phyloP scores from a whole-genome alignment of 2,888 invertebrate species.

The Julus scanicus region DNA sequence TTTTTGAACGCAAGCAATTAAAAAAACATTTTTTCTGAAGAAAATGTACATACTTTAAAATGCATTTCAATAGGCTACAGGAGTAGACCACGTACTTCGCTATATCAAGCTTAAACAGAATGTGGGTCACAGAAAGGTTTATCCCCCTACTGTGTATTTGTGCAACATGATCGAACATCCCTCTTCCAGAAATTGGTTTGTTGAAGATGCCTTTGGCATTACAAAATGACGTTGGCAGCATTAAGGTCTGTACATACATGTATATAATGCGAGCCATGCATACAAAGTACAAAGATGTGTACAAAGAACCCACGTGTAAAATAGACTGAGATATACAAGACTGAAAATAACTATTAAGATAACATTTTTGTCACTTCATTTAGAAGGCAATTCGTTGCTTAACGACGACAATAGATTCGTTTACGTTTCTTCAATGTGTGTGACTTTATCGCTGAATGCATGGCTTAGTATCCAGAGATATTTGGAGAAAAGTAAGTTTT shows the following conservation, averaged over 20 bases:
- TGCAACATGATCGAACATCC: neutral
- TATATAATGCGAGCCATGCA: no score
- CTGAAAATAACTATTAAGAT: neutral
- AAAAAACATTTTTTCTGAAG: no score
- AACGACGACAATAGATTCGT: neutral
- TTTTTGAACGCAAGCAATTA: no score
- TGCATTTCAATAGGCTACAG: no score
- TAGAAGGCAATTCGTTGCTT: neutral
- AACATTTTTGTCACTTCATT: constrained; percentile 18
- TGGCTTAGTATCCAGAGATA: neutral
- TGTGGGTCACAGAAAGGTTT: no score
- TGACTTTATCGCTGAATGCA: neutral
- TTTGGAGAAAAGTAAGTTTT: neutral
- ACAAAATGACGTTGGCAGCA: neutral
- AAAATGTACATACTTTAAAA: no score
- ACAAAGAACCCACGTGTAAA: neutral
- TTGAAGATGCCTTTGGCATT: neutral
- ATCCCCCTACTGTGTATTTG: no score
- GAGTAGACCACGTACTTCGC: no score
- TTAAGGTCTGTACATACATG: neutral
- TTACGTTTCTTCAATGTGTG: neutral
- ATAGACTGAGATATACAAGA: no score
- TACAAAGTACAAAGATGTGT: neutral
- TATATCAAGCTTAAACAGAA: no score
- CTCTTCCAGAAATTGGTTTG: neutral